Percentiles rank a stretch among this genome's conserved stretches.
phyloP scores from a whole-genome alignment of 1,140 invertebrate species.

The Pectinophora gossypiella region DNA sequence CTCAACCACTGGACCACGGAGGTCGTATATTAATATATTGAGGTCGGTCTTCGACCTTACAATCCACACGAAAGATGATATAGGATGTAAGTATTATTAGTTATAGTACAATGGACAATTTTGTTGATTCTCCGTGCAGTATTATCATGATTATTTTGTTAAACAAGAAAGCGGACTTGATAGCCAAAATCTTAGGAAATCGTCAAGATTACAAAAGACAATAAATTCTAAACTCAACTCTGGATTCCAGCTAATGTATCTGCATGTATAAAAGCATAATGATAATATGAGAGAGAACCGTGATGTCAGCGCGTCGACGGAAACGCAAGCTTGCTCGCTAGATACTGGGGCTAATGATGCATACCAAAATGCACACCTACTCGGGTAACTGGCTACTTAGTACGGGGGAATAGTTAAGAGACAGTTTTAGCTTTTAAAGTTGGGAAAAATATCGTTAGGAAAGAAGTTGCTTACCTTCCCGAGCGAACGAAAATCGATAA shows the following conservation, averaged over 20 bases:
- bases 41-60: too few relatives aligned
- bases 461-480: neutral
- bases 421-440: neutral
- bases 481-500: neutral
- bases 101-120: too few relatives aligned
- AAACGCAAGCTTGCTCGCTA: neutral
- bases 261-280: neutral
- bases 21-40: too few relatives aligned
- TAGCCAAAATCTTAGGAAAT: neutral
- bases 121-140: too few relatives aligned
- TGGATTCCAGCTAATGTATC: neutral
- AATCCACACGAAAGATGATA: too few relatives aligned
- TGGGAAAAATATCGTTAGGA: neutral
- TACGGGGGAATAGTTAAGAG: neutral
- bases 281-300: neutral
- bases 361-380: conserved; percentile 13
- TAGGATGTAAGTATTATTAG: too few relatives aligned
- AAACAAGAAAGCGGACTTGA: neutral
- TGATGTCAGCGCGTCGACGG: neutral
- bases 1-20: too few relatives aligned
- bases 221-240: too few relatives aligned
- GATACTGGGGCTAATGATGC: conserved; percentile 17
- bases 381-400: neutral
- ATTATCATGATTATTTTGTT: neutral
- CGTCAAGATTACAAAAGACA: neutral